Conservation (phyloP, 2,113 vertebrate genomes). For the Nothoprocta perdicaria region DNA sequence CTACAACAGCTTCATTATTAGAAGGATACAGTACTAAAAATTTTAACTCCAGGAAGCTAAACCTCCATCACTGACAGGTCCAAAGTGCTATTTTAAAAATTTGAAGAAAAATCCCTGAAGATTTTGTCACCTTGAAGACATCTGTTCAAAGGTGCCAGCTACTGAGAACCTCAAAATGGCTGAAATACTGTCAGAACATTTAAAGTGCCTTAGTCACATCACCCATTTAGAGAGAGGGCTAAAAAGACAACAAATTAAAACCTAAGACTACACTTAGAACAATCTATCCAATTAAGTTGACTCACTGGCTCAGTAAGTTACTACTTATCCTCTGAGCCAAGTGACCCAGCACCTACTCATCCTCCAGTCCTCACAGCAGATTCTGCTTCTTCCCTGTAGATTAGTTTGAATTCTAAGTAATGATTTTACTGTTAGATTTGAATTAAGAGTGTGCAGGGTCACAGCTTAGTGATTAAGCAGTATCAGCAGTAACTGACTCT, state of each 20-base stretch:
- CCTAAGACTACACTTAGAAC: constrained; percentile 8
- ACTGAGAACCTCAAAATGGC: neutral
- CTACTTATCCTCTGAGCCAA: constrained; percentile 33
- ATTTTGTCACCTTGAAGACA: neutral
- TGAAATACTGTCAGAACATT: neutral
- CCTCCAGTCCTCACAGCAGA: neutral
- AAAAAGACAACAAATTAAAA: constrained; percentile 62
- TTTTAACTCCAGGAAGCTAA: neutral
- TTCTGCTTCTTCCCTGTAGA: neutral
- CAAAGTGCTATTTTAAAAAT: neutral
- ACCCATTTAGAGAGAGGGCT: neutral
- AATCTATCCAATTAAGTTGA: constrained; percentile 50
- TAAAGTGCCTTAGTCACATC: neutral
- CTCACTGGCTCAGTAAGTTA: constrained; percentile 32
- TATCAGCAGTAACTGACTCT: neutral
- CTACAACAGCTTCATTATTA: neutral
- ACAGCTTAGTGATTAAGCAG: neutral
- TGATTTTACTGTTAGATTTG: neutral
- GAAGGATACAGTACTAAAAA: neutral
- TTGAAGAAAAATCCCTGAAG: neutral
- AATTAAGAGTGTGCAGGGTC: neutral
- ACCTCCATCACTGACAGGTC: neutral
- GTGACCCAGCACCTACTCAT: neutral
- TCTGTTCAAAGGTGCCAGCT: neutral
- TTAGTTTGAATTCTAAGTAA: neutral